These are phyloP conservation scores for Ridgeia piscesae DNA, from an alignment of 1,140 invertebrate genomes.

Conservation along the genomic window DNA sequence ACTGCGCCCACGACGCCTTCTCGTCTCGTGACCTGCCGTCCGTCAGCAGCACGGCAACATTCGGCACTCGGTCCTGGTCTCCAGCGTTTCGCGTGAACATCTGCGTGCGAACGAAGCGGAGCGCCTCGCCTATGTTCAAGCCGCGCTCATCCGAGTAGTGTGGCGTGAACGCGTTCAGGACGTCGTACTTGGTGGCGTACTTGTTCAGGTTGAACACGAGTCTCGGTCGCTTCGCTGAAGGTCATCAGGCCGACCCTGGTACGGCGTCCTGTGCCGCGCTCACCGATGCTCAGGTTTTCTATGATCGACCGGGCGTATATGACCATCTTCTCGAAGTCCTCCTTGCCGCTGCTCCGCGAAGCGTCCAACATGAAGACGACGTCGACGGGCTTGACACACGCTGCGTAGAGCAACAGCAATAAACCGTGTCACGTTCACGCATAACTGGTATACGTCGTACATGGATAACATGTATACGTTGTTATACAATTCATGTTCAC, in stretches of 20 bases:
- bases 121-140: constrained; percentile 14
- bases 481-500: too few relatives aligned
- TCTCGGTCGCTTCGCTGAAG: constrained; percentile 12
- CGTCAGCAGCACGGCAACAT: constrained; percentile 47
- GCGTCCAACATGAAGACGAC: constrained; percentile 24
- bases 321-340: constrained; percentile 24
- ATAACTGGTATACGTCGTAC: too few relatives aligned
- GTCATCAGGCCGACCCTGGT: constrained; percentile 20
- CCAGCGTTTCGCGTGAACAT: constrained; percentile 32
- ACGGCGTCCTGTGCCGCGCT: neutral
- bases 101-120: neutral
- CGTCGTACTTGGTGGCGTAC: constrained; percentile 21
- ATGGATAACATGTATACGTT: too few relatives aligned
- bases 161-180: constrained; percentile 18
- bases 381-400: constrained; percentile 9
- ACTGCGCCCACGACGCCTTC: constrained; percentile 41
- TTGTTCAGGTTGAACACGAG: constrained; percentile 24
- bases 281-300: constrained; percentile 10
- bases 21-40: constrained; percentile 31
- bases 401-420: neutral
- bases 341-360: constrained; percentile 15
- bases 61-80: constrained; percentile 43
- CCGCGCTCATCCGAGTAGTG: neutral
- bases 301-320: constrained; percentile 15
- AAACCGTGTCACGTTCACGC: too few relatives aligned